These are phyloP conservation scores for Pantherophis alleghaniensis DNA, from an alignment of 2,797 vertebrate genomes.

Conservation along the genomic window DNA sequence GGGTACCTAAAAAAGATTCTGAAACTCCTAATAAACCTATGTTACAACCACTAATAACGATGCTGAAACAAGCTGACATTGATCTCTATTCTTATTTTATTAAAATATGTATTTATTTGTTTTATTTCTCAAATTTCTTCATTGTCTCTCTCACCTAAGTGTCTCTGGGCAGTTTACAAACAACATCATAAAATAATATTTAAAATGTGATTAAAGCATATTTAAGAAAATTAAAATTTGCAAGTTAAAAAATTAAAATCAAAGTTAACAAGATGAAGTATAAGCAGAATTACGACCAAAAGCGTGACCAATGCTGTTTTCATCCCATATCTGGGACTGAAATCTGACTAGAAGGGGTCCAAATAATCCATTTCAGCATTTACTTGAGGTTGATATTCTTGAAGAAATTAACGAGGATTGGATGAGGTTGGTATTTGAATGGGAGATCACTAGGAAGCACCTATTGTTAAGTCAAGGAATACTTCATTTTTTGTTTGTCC, in stretches of 20 bases:
- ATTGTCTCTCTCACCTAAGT: background rate
- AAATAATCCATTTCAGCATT: background rate
- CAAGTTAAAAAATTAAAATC: background rate
- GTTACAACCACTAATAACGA: background rate
- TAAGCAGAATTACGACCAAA: background rate
- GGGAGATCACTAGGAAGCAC: background rate
- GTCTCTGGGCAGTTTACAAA: background rate
- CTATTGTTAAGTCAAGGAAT: background rate
- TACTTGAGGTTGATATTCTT: background rate
- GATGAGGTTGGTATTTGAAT: background rate
- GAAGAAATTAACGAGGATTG: background rate
- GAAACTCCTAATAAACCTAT: background rate
- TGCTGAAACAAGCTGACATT: background rate
- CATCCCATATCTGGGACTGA: background rate
- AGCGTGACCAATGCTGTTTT: background rate
- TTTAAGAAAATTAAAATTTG: background rate
- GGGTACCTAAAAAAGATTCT: background rate
- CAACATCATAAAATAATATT: background rate
- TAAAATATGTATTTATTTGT: background rate
- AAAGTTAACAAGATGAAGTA: background rate
- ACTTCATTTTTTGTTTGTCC: background rate
- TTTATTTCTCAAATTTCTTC: background rate
- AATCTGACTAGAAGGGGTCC: background rate
- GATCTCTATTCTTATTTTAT: background rate
- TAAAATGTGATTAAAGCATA: background rate